Percentiles rank a stretch among this genome's conserved stretches.
Conservation (phyloP, 2,888 invertebrate genomes). For the Exephanes ischioxanthus region DNA sequence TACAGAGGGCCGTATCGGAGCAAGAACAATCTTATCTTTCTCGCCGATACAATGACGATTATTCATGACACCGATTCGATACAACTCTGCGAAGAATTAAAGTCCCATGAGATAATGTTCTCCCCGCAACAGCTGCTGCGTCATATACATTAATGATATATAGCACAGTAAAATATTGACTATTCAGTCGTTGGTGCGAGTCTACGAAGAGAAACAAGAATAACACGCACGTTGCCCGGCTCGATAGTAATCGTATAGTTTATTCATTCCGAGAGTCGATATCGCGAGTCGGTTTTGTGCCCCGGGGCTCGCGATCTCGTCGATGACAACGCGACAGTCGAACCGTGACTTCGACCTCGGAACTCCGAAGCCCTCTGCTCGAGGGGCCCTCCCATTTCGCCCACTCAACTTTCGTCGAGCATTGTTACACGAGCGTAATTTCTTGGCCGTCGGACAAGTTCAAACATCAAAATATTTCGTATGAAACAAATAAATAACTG, state of each 20-base stretch:
- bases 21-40: neutral
- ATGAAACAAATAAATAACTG: neutral
- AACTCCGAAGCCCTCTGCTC: constrained; percentile 8
- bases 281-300: constrained; percentile 7
- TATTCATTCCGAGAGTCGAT: constrained; percentile 27
- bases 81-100: neutral
- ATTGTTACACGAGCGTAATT: neutral
- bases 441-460: neutral
- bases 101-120: constrained; percentile 6
- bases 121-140: neutral
- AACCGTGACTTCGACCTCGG: constrained; percentile 50
- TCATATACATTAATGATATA: constrained; percentile 19
- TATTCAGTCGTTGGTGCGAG: neutral
- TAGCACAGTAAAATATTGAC: neutral
- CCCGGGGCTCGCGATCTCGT: constrained; percentile 1
- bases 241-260: constrained; percentile 32
- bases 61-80: neutral
- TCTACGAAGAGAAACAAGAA: neutral
- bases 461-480: neutral
- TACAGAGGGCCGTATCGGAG: neutral
- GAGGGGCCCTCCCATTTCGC: constrained; percentile 40
- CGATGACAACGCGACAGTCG: constrained; percentile 46
- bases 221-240: neutral
- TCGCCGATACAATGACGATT: neutral
- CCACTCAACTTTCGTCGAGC: constrained; percentile 5